Evolutionary conservation across 2,113 vertebrate genomes (phyloP), one percentile per base, ranked within the genome.

Genomic region (Cyprinodon variegatus): DNA sequence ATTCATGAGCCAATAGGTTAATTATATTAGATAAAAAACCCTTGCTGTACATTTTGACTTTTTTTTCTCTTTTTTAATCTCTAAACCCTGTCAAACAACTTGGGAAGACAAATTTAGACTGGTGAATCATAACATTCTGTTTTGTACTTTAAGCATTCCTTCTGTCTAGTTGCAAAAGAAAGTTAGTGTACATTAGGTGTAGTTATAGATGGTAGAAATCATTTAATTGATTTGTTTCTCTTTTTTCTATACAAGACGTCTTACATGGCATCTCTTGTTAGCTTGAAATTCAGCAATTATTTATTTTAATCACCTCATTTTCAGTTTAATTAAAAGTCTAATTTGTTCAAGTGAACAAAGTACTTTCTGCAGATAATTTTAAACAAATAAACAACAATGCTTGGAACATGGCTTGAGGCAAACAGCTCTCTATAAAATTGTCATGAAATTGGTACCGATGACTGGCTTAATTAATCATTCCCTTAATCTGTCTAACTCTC

Each of bases 141-240:
- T 82, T 29, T 22, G 60, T 83, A 61, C 62, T 89, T 83, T 87
- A 37, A 50, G 50, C 29, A 46, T 80, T 77, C 20, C 65, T 68
- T 73, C 48, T 71, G 7, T 80, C 64, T 78, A 88, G 85, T 82
- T 76, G 70, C 0, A 11, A 59, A 73, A 82, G 67, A 68, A 70
- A 53, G 83, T 70, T 85, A 76, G 66, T 65, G 85, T 89, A 83
- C 80, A 87, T 83, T 84, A 87, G 86, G 83, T 85, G 85, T 66
- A 71, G 68, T 74, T 70, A 65, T 60, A 62, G 20, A 70, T 86
- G 48, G 67, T 79, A 80, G 75, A 85, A 72, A 83, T 76, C 76
- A 85, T 85, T 83, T 86, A 68, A 84, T 48, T 67, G 76, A 72
- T 61, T 65, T 53, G 48, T 15, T 50, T 89, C 83, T 88, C 72